These are phyloP conservation scores for Drosophila lowei DNA, from an alignment of 1,140 invertebrate species.

Conservation along the genomic window DNA sequence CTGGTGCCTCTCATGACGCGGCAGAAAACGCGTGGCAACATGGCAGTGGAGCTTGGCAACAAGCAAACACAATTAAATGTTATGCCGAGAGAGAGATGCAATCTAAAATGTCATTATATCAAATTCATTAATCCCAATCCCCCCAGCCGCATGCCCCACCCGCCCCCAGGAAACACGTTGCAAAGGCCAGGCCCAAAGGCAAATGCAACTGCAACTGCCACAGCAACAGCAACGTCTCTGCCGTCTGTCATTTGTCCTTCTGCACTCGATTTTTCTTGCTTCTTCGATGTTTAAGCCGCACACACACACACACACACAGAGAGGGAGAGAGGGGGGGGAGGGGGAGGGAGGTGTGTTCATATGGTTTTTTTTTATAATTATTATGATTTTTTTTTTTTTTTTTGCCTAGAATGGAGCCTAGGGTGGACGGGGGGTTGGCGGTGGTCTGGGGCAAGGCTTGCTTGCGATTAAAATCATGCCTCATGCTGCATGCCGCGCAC, in stretches of 20 bases:
- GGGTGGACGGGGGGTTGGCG: constrained; percentile 43
- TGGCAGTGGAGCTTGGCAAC: constrained; percentile 44
- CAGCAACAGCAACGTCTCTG: constrained; percentile 30
- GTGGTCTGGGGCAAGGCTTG: constrained; percentile 51
- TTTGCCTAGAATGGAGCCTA: constrained; percentile 53
- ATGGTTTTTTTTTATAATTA: constrained; percentile 73
- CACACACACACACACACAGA: constrained; percentile 32
- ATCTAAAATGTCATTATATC: constrained; percentile 82
- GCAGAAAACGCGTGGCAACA: constrained; percentile 73
- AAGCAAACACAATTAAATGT: constrained; percentile 82
- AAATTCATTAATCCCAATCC: constrained; percentile 78
- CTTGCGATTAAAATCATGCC: constrained; percentile 75
- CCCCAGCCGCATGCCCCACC: neutral
- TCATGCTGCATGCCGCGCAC: constrained; percentile 55
- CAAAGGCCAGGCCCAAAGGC: constrained; percentile 63
- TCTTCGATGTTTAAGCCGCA: constrained; percentile 41
- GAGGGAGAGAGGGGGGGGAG: neutral
- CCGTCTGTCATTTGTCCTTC: constrained; percentile 59
- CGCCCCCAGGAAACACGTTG: constrained; percentile 33
- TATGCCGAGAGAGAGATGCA: constrained; percentile 82
- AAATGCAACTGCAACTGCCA: constrained; percentile 56
- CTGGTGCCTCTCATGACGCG: constrained; percentile 70
- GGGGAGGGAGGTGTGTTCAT: constrained; percentile 37
- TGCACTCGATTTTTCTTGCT: constrained; percentile 68
- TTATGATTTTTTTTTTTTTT: constrained; percentile 59